Base-by-base conservation (phyloP, 2,888 invertebrate genomes). In the Plebejus anna region DNA sequence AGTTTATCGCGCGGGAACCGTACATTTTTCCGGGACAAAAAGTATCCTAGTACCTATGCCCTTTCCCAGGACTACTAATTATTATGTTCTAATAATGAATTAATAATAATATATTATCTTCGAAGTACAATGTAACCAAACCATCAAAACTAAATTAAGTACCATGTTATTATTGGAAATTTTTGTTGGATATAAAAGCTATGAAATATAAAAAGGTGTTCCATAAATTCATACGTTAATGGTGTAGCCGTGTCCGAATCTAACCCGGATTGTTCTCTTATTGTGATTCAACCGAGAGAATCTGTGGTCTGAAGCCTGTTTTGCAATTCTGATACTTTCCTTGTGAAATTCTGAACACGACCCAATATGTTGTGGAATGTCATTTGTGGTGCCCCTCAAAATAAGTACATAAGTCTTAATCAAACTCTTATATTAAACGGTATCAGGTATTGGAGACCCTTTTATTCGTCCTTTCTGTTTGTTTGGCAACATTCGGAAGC, bases 191-290 rank as follows among this genome's bases (percentile, higher is more conserved):
- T 47, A 72, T 47, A 11, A 42, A 42, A 47, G 22, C 22, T 47
- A 72, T 72, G 72, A 72, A 72, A 72, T 72, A 72, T 72, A 72
- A 72, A 72, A 72, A 72, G 55, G 73, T 80, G 77, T 89, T 92
- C 88, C 91, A 93, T 92, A 90, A 86, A 93, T 93, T 92, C 93
- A 92, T 91, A 87, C 82, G 79, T 87, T 91, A 91, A 92, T 93
- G 91, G 91, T 79, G 75, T 82, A 84, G 80, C 81, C 88, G 82
- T 92, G 92, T 91, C 85, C 81, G 84, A 81, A 83, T 82, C 84
- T 82, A 82, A 81, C 82, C 84, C 83, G 82, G 84, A 86, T 87
- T 85, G 83, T 80, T 81, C 78, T 79, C 78, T 82, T 80, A 90
- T 91, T 92, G 89, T 90, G 89, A 91, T 91, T 91, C 91, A 88